Evolutionary conservation across 2,888 invertebrate species (phyloP).

Genomic region (Matsumyia berberina): DNA sequence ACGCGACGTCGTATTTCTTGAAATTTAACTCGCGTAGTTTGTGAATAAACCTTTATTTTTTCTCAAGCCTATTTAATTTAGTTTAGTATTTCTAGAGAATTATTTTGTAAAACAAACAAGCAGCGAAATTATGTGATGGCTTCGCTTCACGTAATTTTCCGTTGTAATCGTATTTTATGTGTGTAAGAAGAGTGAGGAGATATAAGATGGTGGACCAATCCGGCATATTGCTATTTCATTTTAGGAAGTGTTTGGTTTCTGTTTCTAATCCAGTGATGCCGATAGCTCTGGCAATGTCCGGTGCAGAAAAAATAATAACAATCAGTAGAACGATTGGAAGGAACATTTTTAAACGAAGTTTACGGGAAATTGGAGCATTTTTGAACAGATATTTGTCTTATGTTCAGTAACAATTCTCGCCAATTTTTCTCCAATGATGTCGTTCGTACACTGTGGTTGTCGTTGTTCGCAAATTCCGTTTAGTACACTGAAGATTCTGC

Average conservation of each 20-base stretch:
- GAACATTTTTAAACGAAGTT: no score
- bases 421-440: no score
- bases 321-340: no score
- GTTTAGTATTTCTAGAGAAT: constrained; percentile 15
- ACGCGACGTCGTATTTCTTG: background rate
- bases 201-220: background rate
- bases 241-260: constrained; percentile 7
- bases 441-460: no score
- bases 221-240: background rate
- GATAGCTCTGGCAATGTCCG: no score
- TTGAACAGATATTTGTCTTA: no score
- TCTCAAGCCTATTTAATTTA: background rate
- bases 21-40: background rate
- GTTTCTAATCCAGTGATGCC: no score
- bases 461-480: no score
- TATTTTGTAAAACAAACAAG: constrained; percentile 67
- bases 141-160: constrained; percentile 59
- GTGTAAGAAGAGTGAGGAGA: constrained; percentile 20
- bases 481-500: no score
- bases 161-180: constrained; percentile 38
- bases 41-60: background rate
- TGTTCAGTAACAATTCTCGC: no score
- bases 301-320: background rate
- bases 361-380: no score
- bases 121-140: constrained; percentile 56